phyloP scores from a whole-genome alignment of 2,888 invertebrate genomes.

The Saturnia pavonia region DNA sequence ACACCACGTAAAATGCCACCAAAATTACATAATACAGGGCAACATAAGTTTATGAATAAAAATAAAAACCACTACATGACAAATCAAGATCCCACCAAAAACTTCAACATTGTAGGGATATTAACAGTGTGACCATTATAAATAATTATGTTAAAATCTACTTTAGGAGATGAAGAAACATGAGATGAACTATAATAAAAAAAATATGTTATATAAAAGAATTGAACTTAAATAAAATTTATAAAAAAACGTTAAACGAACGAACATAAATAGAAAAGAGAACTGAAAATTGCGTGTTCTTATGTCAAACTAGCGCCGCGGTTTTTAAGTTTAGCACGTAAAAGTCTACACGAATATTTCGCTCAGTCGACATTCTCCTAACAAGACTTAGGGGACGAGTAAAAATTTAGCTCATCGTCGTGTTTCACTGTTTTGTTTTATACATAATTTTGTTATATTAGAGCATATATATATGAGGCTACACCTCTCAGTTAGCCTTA shows the following conservation, averaged over 20 bases:
- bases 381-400: conserved; percentile 18
- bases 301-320: conserved; percentile 18
- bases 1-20: too few relatives aligned
- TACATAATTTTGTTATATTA: not conserved
- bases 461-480: not conserved
- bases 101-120: too few relatives aligned
- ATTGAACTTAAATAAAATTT: not conserved
- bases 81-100: too few relatives aligned
- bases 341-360: conserved; percentile 15
- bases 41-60: too few relatives aligned
- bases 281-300: conserved; percentile 15
- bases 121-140: too few relatives aligned
- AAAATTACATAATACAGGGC: too few relatives aligned
- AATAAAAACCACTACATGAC: too few relatives aligned
- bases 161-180: not conserved
- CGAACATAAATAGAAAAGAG: not conserved
- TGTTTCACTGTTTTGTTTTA: conserved; percentile 8
- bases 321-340: conserved; percentile 16
- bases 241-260: not conserved
- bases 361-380: conserved; percentile 15
- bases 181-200: not conserved
- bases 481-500: too few relatives aligned
- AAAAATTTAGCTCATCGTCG: conserved; percentile 16
- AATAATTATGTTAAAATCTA: not conserved
- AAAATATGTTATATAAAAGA: not conserved